phyloP scores from a whole-genome alignment of 1,140 invertebrate species.

The Leptinotarsa defecta region DNA sequence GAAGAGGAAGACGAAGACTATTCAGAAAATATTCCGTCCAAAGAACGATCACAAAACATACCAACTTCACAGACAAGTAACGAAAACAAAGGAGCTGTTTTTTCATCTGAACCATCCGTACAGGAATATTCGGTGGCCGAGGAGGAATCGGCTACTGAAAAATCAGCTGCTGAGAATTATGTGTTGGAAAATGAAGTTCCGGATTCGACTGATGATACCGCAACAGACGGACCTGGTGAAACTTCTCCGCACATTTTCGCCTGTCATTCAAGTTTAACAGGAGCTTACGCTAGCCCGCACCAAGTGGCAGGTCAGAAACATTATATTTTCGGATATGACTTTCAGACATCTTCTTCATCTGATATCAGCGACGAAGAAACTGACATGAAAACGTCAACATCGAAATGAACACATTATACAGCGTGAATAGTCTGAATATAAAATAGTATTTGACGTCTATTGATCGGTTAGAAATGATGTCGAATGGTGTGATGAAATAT shows the following conservation, averaged over 20 bases:
- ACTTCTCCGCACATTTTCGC: slow-evolving; percentile 41
- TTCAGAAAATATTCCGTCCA: too few species aligned
- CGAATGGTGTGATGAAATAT: too few species aligned
- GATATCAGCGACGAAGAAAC: slow-evolving; percentile 27
- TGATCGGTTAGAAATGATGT: too few species aligned
- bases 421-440: too few species aligned
- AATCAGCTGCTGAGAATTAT: slow-evolving; percentile 1
- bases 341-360: slow-evolving; percentile 43
- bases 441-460: too few species aligned
- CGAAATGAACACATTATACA: slow-evolving; percentile 16
- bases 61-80: neutral
- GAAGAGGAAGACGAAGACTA: too few species aligned
- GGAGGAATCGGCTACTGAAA: slow-evolving; percentile 7
- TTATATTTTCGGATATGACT: slow-evolving; percentile 50
- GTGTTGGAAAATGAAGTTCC: neutral
- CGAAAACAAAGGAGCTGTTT: neutral
- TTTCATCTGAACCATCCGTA: neutral
- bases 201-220: neutral
- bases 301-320: slow-evolving; percentile 38
- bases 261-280: slow-evolving; percentile 50
- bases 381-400: slow-evolving; percentile 27
- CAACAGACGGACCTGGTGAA: neutral
- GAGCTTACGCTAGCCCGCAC: slow-evolving; percentile 40
- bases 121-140: neutral
- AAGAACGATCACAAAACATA: too few species aligned